A percentile compares a stretch with the other conserved stretches of the same genome.
phyloP scores from a whole-genome alignment of 2,113 vertebrate genomes.

The Trinectes maculatus region DNA sequence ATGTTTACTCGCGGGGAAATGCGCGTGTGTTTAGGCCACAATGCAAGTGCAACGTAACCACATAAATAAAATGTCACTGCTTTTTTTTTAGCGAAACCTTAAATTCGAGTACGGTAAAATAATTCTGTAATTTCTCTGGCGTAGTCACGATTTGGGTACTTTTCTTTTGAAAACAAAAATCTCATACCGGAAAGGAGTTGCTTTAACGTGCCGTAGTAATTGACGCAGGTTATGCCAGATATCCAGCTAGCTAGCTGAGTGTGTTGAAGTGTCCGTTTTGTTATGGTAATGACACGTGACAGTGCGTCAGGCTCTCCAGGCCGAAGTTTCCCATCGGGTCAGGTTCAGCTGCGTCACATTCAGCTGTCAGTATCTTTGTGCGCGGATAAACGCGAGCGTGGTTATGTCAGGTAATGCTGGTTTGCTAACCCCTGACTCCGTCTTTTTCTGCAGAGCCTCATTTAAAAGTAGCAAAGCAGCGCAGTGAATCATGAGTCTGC shows the following conservation, averaged over 20 bases:
- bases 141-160: neutral
- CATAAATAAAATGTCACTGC: no score
- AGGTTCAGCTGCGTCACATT: neutral
- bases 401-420: neutral
- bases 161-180: conserved; percentile 57
- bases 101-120: no score
- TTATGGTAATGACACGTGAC: conserved; percentile 45
- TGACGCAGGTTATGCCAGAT: conserved; percentile 23
- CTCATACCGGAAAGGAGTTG: conserved; percentile 22
- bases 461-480: conserved; percentile 50
- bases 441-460: conserved; percentile 53
- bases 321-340: conserved; percentile 39
- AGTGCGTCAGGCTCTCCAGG: neutral
- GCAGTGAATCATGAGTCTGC: conserved; percentile 57
- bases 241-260: conserved; percentile 36
- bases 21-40: no score
- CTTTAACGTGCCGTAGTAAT: fast-evolving
- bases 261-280: conserved; percentile 20
- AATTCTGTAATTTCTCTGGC: no score
- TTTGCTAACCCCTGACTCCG: conserved; percentile 32
- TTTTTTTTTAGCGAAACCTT: no score
- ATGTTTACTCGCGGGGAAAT: no score
- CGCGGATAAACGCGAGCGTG: neutral
- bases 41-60: no score
- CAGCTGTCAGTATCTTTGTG: neutral